Evolutionary conservation across 2,113 vertebrate species (phyloP).

Genomic region (Erpornis zantholeuca): DNA sequence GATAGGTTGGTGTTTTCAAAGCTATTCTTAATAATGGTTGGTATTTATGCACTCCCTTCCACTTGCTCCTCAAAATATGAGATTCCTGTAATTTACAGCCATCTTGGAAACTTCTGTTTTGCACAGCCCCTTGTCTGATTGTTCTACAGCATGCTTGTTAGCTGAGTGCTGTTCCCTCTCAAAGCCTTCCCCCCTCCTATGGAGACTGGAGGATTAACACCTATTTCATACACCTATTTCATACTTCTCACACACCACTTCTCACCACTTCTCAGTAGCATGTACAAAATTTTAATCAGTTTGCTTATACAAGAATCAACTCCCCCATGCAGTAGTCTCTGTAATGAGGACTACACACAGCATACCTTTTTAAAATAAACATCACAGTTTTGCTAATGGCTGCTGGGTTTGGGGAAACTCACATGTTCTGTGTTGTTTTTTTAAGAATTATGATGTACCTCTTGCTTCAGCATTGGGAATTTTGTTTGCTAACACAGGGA

Average conservation of each 20-base stretch:
- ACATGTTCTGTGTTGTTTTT: accelerated
- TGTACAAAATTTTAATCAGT: background rate
- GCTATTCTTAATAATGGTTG: background rate
- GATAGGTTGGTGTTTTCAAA: background rate
- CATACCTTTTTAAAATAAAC: background rate
- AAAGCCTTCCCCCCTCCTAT: background rate
- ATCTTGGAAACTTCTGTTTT: background rate
- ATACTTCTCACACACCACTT: background rate
- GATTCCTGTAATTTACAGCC: background rate
- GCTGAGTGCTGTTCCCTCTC: background rate
- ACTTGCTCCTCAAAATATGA: background rate
- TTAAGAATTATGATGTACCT: background rate
- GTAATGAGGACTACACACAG: background rate
- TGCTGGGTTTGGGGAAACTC: background rate
- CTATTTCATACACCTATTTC: background rate
- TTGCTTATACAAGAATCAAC: background rate
- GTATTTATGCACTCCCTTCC: background rate
- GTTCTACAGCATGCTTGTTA: background rate
- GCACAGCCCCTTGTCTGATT: background rate
- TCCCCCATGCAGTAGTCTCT: background rate
- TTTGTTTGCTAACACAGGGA: background rate
- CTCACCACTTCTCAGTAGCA: background rate
- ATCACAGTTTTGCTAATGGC: background rate
- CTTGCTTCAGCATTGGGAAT: background rate
- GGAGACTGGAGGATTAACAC: background rate